phyloP scores from a whole-genome alignment of 2,113 vertebrate species.

The Cairina moschata region DNA sequence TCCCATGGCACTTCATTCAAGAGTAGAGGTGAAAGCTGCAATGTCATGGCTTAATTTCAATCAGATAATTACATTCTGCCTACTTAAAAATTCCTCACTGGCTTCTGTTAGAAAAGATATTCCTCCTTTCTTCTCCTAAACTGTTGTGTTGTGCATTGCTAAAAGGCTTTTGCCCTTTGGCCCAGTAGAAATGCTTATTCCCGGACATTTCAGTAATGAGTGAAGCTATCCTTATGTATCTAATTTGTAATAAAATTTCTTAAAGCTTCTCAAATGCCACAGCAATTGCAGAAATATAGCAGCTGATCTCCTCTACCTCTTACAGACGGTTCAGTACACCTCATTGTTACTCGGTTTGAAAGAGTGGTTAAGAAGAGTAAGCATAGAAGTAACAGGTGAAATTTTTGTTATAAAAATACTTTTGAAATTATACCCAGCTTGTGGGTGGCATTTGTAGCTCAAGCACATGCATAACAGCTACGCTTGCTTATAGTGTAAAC shows the following conservation, averaged over 20 bases:
- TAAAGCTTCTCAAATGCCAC: neutral
- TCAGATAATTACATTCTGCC: neutral
- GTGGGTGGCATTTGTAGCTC: neutral
- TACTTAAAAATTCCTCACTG: neutral
- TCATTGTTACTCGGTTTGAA: neutral
- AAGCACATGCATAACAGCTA: neutral
- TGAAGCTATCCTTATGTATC: neutral
- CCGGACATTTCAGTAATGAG: neutral
- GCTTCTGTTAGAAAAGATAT: neutral
- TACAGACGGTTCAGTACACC: neutral
- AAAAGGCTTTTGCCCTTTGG: neutral
- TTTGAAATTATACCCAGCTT: neutral
- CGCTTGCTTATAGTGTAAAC: neutral
- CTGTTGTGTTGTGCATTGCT: neutral
- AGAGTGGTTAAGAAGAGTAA: neutral
- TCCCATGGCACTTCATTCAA: neutral
- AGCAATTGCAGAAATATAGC: neutral
- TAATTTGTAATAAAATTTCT: neutral
- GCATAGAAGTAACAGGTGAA: neutral
- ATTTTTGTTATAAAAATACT: neutral
- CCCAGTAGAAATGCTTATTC: neutral
- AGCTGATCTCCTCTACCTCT: neutral
- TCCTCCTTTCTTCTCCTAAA: neutral
- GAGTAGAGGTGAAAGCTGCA: neutral
- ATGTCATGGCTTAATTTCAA: slow-evolving; percentile 9